These are phyloP conservation scores for Rhagoletis zephyria DNA, from an alignment of 1,140 invertebrate genomes.

Conservation along the genomic window DNA sequence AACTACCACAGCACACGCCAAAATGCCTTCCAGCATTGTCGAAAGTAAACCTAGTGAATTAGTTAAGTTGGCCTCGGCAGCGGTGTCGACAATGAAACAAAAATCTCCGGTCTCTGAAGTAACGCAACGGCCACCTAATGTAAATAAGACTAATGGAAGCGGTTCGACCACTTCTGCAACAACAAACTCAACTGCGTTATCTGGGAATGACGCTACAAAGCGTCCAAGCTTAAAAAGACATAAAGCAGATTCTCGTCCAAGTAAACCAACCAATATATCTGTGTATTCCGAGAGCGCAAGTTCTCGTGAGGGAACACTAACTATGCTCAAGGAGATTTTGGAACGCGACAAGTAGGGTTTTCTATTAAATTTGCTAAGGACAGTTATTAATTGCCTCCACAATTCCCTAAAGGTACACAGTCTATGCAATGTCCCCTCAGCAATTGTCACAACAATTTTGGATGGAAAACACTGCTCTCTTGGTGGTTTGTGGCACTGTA, in stretches of 20 bases:
- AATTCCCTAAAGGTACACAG: slow-evolving; percentile 78
- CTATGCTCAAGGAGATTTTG: slow-evolving; percentile 56
- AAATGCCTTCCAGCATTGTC: slow-evolving; percentile 11
- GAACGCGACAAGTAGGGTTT: slow-evolving; percentile 53
- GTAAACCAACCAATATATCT: slow-evolving; percentile 86
- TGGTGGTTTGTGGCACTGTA: slow-evolving; percentile 85
- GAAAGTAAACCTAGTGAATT: slow-evolving; percentile 59
- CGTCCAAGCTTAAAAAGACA: slow-evolving; percentile 63
- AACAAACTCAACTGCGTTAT: slow-evolving; percentile 38
- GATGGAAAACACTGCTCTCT: slow-evolving; percentile 81
- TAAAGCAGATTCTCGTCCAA: slow-evolving; percentile 63
- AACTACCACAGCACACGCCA: background rate
- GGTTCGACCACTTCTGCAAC: slow-evolving; percentile 31
- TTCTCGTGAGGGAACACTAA: slow-evolving; percentile 77
- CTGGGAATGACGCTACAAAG: slow-evolving; percentile 38
- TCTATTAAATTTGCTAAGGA: background rate
- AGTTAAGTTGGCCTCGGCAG: slow-evolving; percentile 60
- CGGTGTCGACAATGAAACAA: slow-evolving; percentile 32
- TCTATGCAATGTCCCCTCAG: slow-evolving; percentile 81
- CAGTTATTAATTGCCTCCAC: slow-evolving; percentile 74
- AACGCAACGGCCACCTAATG: background rate
- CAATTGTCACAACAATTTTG: slow-evolving; percentile 79
- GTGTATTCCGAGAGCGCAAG: slow-evolving; percentile 85
- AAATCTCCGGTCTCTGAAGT: background rate
- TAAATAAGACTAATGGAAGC: background rate